Evolutionary conservation across 2,797 vertebrate species (phyloP), one percentile per base, ranked within the genome.

Genomic region (Oophaga sylvatica): DNA sequence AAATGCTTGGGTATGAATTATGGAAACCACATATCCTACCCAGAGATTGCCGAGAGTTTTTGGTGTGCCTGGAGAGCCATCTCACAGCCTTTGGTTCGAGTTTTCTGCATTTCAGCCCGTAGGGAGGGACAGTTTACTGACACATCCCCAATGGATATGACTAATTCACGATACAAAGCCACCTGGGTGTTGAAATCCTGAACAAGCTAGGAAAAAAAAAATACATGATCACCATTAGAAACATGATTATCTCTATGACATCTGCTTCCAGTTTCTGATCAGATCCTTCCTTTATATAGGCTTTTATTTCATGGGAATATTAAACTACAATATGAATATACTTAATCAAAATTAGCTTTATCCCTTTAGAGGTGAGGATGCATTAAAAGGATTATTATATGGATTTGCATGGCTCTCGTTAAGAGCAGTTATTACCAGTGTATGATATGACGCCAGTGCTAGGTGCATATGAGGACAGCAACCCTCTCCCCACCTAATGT

Each of bases 171-270:
- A 90, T 97, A 99, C 57, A 98, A 95, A 92, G 98, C 98, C 94
- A 99, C 98, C 90, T 98, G 97, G 17, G 97, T 99, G 91, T 99
- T 99, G 95, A 99, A 99, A 90, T 99, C 98, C 92, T 99, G 97
- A 91, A 99, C 98, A 92, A 99, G 97, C 98, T 99, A 94, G 59
- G 77, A 90, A 94, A 94, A 92, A 93, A 90, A 94, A 94, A 92
- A 93, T 76, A 95, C 91, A 90, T 0, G 82, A 73, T 91, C 85
- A 90, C 83, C 90, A 77, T 85, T 53, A 89, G 79, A 86, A 86
- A 82, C 13, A 76, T 53, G 41, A 63, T 77, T 41, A 20, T 31
- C 15, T 53, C 57, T 67, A 10, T 76, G 41, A 62, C 16, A 29
- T 1, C 35, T 41, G 35, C 35, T 41, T 41, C 35, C 35, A 41